These are phyloP conservation scores for Pogonomyrmex barbatus DNA, from an alignment of 1,140 invertebrate species.

Conservation along the genomic window DNA sequence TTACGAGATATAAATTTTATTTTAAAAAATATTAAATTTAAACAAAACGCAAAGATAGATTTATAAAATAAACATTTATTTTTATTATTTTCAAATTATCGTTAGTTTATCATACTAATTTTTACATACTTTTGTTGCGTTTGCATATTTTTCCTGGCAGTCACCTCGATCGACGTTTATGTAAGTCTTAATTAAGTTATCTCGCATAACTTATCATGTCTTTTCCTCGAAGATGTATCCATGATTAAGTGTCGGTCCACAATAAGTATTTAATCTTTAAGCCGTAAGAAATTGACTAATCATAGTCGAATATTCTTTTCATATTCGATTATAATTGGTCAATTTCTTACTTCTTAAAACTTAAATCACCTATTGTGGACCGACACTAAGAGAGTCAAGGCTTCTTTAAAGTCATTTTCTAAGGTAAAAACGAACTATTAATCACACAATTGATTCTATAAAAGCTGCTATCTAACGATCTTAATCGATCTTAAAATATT, in stretches of 20 bases:
- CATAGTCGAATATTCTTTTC: too few relatives aligned
- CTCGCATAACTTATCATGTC: background rate
- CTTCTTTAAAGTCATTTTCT: background rate
- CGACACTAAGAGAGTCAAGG: background rate
- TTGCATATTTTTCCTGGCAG: background rate
- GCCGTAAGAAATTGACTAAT: too few relatives aligned
- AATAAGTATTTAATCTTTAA: too few relatives aligned
- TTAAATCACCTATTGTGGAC: too few relatives aligned
- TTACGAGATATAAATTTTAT: background rate
- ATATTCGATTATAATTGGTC: too few relatives aligned
- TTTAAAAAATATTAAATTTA: background rate
- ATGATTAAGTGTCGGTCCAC: too few relatives aligned
- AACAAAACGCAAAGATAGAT: background rate
- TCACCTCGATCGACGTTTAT: background rate
- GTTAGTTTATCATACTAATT: background rate
- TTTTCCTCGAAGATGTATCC: constrained; percentile 28
- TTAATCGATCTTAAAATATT: constrained; percentile 51
- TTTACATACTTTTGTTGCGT: background rate
- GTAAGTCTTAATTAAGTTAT: background rate
- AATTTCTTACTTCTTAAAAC: too few relatives aligned
- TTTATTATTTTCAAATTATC: background rate
- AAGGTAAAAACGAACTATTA: background rate
- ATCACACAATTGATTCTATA: constrained; percentile 57
- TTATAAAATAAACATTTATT: background rate
- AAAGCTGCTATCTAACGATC: constrained; percentile 15